A percentile compares a stretch with the other conserved stretches of the same genome.
phyloP scores from a whole-genome alignment of 2,888 invertebrate genomes.

The Smittia aterrima region DNA sequence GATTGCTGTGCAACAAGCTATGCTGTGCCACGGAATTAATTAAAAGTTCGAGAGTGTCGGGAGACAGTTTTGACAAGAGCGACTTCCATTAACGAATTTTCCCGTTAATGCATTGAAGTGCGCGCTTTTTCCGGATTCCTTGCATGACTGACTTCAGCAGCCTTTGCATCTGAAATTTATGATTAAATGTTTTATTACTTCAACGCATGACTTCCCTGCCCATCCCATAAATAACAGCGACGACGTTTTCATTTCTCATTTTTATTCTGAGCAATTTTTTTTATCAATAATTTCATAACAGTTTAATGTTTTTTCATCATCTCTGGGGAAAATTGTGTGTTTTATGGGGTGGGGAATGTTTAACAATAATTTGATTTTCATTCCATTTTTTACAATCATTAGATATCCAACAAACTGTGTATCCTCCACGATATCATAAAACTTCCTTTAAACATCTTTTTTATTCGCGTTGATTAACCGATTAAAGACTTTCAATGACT shows the following conservation, averaged over 20 bases:
- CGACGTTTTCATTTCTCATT: conserved; percentile 1
- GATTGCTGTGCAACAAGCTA: too few species aligned
- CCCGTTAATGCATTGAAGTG: too few species aligned
- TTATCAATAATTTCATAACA: conserved; percentile 9
- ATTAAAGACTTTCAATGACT: conserved; percentile 5
- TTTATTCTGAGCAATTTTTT: conserved; percentile 21
- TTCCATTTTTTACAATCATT: not conserved
- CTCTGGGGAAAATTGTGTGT: not conserved
- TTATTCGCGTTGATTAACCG: not conserved
- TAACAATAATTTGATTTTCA: conserved; percentile 23
- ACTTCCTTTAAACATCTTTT: not conserved
- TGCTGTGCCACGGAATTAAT: too few species aligned
- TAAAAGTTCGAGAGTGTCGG: too few species aligned
- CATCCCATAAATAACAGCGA: too few species aligned
- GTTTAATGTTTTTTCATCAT: conserved; percentile 23
- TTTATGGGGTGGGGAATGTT: not conserved
- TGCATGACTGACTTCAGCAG: too few species aligned
- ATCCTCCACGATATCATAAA: not conserved
- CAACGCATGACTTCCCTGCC: too few species aligned
- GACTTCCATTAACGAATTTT: too few species aligned
- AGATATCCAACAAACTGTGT: not conserved
- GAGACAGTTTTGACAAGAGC: too few species aligned
- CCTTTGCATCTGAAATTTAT: too few species aligned
- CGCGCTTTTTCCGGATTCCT: too few species aligned
- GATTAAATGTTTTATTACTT: too few species aligned